A percentile compares a stretch with the other conserved stretches of the same genome.
phyloP scores from a whole-genome alignment of 2,797 vertebrate genomes.

The Etheostoma perlongum region DNA sequence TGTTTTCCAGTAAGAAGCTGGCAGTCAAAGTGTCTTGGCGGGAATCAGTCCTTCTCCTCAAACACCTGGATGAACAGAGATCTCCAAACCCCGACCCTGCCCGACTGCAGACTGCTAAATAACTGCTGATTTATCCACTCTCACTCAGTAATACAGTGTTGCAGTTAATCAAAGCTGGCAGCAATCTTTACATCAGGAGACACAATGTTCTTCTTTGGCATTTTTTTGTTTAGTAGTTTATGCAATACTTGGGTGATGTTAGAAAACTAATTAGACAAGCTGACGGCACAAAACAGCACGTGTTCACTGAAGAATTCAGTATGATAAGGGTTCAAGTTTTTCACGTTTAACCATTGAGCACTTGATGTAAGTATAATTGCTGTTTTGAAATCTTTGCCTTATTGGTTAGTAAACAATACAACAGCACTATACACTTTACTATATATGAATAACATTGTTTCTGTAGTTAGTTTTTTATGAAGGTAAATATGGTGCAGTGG shows the following conservation, averaged over 20 bases:
- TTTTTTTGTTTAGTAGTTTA: neutral
- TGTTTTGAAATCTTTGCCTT: no score
- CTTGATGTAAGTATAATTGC: no score
- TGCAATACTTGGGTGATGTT: neutral
- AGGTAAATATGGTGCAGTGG: no score
- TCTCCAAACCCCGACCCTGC: slow-evolving; percentile 21
- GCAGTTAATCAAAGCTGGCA: slow-evolving; percentile 44
- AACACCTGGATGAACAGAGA: slow-evolving; percentile 59
- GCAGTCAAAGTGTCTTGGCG: slow-evolving; percentile 61
- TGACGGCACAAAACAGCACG: neutral
- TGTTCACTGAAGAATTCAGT: no score
- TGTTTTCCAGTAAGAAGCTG: slow-evolving; percentile 77
- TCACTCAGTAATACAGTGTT: slow-evolving; percentile 26
- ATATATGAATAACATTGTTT: no score
- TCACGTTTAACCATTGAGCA: no score
- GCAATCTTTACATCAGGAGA: neutral
- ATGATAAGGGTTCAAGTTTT: no score
- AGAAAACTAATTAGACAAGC: neutral
- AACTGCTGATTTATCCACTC: slow-evolving; percentile 56
- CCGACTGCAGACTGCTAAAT: slow-evolving; percentile 52
- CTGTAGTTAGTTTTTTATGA: no score
- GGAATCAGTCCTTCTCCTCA: slow-evolving; percentile 49
- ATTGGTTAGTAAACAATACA: no score
- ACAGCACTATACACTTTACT: no score
- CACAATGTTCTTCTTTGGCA: neutral